Evolutionary conservation across 2,888 invertebrate genomes (phyloP), one percentile per base, ranked within the genome.

Genomic region (Andrena praecox): DNA sequence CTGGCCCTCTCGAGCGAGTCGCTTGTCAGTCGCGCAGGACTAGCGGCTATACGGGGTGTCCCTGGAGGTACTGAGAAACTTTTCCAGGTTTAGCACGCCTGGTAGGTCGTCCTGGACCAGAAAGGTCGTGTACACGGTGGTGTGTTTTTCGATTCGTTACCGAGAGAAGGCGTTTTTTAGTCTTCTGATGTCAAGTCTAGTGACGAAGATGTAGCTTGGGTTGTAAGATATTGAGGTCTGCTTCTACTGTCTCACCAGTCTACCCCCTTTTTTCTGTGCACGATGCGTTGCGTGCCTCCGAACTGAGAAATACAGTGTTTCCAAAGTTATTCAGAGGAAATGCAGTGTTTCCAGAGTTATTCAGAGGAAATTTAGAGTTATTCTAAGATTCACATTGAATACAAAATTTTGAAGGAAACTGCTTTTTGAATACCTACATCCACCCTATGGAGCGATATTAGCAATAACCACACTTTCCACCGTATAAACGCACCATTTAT

Each of bases 11-110:
- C 48, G 48, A 64, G 52, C 52, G 59, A 35, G 64, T 77, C 62
- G 60, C 59, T 75, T 76, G 80, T 80, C 73, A 74, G 68, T 72
- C 63, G 63, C 50, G 35, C 52, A 29, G 60, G 31, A 56, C 66
- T 71, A 68, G 52, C 48, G 35, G 29, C 56, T 60, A 64, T 20
- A 56, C 56, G 10, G 12, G 56, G 56, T 56, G 56, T 56, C 27
- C 56, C 24, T 24, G 10, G 24, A 4, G 56, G 10, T 56, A 56
- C 56, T 4, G 24, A 56, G 12, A 27, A 10, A 24, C 27, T 56
- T 24, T 12, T 10, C 20, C 24, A 8, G 35, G 12, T 12, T 42
- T 42, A 42, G 20, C 54, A 54, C 2, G 24, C 10, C 1, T 54
- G 24, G 54, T 10, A 54, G 56, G 56, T 56, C 56, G 2, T 24